Evolutionary conservation across 2,113 vertebrate genomes (phyloP), one percentile per base, ranked within the genome.

Genomic region (Arizona elegans): DNA sequence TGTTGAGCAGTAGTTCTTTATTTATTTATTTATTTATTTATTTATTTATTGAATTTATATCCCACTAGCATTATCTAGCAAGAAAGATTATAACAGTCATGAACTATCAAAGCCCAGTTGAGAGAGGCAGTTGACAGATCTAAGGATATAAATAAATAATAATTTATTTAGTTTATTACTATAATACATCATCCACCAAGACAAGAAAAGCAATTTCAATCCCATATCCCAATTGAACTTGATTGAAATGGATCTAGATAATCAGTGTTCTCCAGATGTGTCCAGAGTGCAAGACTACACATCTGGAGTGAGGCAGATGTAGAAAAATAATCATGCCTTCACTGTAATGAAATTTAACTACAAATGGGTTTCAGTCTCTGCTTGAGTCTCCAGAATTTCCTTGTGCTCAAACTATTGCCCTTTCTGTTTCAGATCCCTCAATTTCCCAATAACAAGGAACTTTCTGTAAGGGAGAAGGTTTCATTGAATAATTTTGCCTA

Each of bases 11-110:
- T 26, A 62, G 59, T 26, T 43, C 2, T 43, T 43, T 43, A 0
- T 43, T 43, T 43, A 0, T 43, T 43, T 43, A 0, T 43, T 43
- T 43, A 0, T 43, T 43, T 43, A 0, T 43, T 43, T 43, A 0
- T 43, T 43, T 43, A 0, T 43, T 43, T 43, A 2, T 43, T 43
- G 38, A 43, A 43, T 43, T 43, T 43, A 43, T 43, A 43, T 43
- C 38, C 38, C 38, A 43, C 2, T 11, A 65, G 26, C 62, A n/a
- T 65, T 65, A 65, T 65, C 26, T n/a, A 65, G 4, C 62, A 65
- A 65, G 11, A n/a, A 65, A 29, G 26, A n/a, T 12, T 65, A 29
- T 65, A 65, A 65, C 11, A 12, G 4, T n/a, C 62, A 65, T 29
- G 29, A 65, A n/a, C 62, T 65, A 11, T 65, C 62, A 65, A 65